Evolutionary conservation across 2,888 invertebrate species (phyloP), one percentile per base, ranked within the genome.

Genomic region (Agrilus cyanescens): DNA sequence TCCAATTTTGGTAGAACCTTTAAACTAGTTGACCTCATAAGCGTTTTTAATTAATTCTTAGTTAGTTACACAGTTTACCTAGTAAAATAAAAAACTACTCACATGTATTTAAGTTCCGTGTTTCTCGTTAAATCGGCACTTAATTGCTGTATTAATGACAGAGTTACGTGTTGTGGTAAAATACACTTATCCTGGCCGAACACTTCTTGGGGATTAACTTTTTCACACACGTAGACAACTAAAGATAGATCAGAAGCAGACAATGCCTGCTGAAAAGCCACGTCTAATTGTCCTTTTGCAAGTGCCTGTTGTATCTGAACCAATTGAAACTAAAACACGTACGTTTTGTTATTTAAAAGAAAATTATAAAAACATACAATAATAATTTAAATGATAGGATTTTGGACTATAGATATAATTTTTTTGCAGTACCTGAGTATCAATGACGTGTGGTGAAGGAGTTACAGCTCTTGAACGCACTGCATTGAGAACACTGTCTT

Each of bases 121-220:
- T 90, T 82, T 49, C 82, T 80, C 48, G 76, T 74, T 69, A 96
- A 78, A 60, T 95, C 94, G 0, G 89, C 85, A 13, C 91, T 86
- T 14, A 95, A 77, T 66, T 96, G 96, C 61, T 96, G 94, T 55
- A 97, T 86, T 20, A 97, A 76, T 3, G 95, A 91, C 40, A 97
- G 73, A 50, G 96, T 72, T 45, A 94, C 90, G 55, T 86, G 87
- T 65, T 94, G 94, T 52, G 83, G 82, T 44, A 94, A 75, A 16
- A 78, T 74, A 57, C 87, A 88, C 12, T 78, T 75, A 8, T 63
- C 66, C 50, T 74, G 73, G 7, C 76, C 75, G 68, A 95, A 89
- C 47, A 93, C 83, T 47, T 74, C 73, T 43, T 76, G 74, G 1
- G 87, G 85, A 59, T 89, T 85, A 14, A 89, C 87, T 47, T 78